Evolutionary conservation across 2,888 invertebrate genomes (phyloP).

Genomic region (Ichneumoninae sp.): DNA sequence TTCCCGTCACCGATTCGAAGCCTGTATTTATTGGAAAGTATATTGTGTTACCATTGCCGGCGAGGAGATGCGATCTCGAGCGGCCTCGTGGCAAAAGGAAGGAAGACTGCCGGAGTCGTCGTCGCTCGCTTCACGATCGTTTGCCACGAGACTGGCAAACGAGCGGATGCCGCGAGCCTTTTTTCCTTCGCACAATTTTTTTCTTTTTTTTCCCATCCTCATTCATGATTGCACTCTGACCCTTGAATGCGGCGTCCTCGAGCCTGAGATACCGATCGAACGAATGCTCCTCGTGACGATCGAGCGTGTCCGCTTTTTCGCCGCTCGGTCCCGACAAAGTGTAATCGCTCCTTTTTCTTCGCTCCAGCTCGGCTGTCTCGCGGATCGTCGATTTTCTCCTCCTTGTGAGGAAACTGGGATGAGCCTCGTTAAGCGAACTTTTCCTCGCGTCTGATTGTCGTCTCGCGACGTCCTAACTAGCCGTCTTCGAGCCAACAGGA

Average conservation of each 20-base stretch:
- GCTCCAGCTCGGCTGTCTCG: background rate
- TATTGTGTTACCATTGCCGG: conserved; percentile 38
- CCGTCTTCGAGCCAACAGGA: conserved; percentile 1
- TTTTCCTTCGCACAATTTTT: background rate
- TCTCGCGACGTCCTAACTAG: conserved; percentile 31
- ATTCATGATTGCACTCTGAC: conserved; percentile 12
- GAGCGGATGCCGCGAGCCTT: conserved; percentile 1
- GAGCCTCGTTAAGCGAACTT: conserved; percentile 58
- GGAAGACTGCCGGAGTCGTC: conserved; percentile 13
- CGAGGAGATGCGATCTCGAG: conserved; percentile 28
- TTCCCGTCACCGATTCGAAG: conserved; percentile 35
- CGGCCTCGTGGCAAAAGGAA: conserved; percentile 25
- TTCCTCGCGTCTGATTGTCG: conserved; percentile 51
- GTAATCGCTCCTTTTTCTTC: conserved; percentile 51
- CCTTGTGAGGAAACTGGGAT: conserved; percentile 69
- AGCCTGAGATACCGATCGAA: conserved; percentile 23
- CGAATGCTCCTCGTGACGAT: conserved; percentile 62
- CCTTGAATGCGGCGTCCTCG: conserved; percentile 2
- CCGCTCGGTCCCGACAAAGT: conserved; percentile 69
- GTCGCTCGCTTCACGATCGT: conserved; percentile 16
- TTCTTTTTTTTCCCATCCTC: background rate
- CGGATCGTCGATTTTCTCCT: conserved; percentile 61
- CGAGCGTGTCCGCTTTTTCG: conserved; percentile 70
- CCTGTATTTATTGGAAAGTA: conserved; percentile 41
- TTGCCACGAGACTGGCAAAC: conserved; percentile 12